Conservation (phyloP, 2,113 vertebrate species). For the Gallinago jamesoni region DNA sequence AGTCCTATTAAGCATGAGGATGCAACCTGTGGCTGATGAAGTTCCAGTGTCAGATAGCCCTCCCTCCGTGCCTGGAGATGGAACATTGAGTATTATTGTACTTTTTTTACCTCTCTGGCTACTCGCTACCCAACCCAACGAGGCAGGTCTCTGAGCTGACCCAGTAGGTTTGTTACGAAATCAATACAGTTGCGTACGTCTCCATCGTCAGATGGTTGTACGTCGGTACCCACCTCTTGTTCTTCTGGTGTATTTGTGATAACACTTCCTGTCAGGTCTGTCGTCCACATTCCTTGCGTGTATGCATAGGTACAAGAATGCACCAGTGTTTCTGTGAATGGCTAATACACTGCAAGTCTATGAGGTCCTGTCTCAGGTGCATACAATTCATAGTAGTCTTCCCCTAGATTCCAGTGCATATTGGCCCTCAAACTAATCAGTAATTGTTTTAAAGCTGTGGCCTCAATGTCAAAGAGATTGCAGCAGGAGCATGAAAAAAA, state of each 20-base stretch:
- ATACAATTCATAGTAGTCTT: background rate
- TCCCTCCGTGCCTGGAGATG: background rate
- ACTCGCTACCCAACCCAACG: rapidly evolving
- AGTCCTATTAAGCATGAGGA: background rate
- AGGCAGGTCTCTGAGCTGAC: background rate
- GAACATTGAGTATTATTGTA: background rate
- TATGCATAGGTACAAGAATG: background rate
- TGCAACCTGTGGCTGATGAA: background rate
- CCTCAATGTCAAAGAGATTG: background rate
- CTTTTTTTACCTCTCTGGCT: background rate
- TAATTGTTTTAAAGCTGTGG: background rate
- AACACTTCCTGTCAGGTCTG: background rate
- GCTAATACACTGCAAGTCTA: background rate
- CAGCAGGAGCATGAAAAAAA: background rate
- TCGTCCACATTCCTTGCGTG: background rate
- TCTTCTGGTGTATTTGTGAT: background rate
- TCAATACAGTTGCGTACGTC: background rate
- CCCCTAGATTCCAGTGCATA: background rate
- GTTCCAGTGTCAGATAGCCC: background rate
- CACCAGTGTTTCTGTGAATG: background rate
- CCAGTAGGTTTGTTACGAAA: background rate
- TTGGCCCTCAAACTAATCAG: background rate
- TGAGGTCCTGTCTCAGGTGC: background rate
- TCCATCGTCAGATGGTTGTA: background rate
- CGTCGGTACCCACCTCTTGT: background rate